Conservation (phyloP, 2,113 vertebrate species). For the Lutjanus erythropterus region DNA sequence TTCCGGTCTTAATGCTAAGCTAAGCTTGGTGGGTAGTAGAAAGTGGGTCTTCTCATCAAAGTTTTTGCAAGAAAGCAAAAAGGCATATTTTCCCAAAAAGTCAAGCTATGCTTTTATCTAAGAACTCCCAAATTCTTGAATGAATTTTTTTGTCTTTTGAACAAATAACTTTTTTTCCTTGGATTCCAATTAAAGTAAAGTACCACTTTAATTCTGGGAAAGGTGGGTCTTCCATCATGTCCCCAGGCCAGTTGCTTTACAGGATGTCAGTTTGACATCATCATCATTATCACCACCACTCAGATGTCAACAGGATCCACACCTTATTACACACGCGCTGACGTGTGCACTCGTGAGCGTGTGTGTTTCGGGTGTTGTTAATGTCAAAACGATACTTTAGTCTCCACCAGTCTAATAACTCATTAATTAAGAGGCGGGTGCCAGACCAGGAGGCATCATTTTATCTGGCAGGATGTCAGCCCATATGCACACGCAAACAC, state of each 20-base stretch:
- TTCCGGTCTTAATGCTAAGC: no score
- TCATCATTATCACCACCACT: slow-evolving; percentile 37
- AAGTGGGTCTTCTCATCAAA: not conserved
- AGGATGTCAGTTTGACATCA: slow-evolving; percentile 55
- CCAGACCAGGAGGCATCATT: slow-evolving; percentile 17
- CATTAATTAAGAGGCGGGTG: slow-evolving; percentile 59
- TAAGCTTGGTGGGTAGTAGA: no score
- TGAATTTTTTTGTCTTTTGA: no score
- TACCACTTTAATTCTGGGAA: not conserved
- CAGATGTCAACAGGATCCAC: slow-evolving; percentile 66
- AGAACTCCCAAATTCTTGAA: not conserved
- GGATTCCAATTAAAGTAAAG: not conserved
- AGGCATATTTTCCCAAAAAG: not conserved
- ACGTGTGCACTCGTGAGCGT: not conserved
- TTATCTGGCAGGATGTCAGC: slow-evolving; percentile 53
- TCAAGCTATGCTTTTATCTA: not conserved
- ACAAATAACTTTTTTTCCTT: no score
- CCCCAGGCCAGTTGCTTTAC: not conserved
- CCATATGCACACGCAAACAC: slow-evolving; percentile 13
- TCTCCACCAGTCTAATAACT: slow-evolving; percentile 31
- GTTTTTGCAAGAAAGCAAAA: not conserved
- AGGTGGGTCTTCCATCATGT: not conserved
- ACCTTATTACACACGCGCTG: slow-evolving; percentile 41
- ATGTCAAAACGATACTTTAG: slow-evolving; percentile 32
- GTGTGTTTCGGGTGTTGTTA: slow-evolving; percentile 16